A percentile compares a stretch with the other conserved stretches of the same genome.
These are phyloP conservation scores for Perizoma affinitatum DNA, from an alignment of 2,888 invertebrate species.

Conservation along the genomic window DNA sequence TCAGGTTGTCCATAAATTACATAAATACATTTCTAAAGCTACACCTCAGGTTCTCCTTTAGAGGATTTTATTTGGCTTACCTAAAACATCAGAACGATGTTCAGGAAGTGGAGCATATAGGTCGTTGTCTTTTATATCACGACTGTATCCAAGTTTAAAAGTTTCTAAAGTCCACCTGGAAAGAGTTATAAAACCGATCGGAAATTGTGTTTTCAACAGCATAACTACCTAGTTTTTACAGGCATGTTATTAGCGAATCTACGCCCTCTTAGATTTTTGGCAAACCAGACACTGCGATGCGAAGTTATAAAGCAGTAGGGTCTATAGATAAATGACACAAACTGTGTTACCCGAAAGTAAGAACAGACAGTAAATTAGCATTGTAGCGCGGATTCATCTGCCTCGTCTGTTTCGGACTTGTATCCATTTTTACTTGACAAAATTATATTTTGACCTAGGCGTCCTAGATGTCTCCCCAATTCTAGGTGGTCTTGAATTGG, in stretches of 20 bases:
- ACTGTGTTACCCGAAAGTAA: slow-evolving; percentile 79
- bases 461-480: neutral
- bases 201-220: too few species aligned
- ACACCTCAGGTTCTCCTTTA: too few species aligned
- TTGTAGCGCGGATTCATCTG: slow-evolving; percentile 77
- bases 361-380: slow-evolving; percentile 78
- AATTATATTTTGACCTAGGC: slow-evolving; percentile 9
- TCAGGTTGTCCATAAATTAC: neutral
- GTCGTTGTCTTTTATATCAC: slow-evolving; percentile 87
- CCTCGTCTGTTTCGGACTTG: slow-evolving; percentile 69
- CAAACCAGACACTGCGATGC: too few species aligned
- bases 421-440: slow-evolving; percentile 61
- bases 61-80: slow-evolving; percentile 41
- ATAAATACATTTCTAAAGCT: too few species aligned
- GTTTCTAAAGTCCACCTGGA: slow-evolving; percentile 88
- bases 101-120: slow-evolving; percentile 87
- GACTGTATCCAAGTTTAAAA: slow-evolving; percentile 87
- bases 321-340: too few species aligned
- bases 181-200: slow-evolving; percentile 14
- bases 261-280: too few species aligned
- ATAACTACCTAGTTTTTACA: too few species aligned
- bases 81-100: slow-evolving; percentile 85
- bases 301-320: too few species aligned
- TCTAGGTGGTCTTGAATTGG: slow-evolving; percentile 18
- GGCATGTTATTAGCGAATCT: too few species aligned